These are phyloP conservation scores for Leptinotarsa lineolata DNA, from an alignment of 1,140 invertebrate species.

Conservation along the genomic window DNA sequence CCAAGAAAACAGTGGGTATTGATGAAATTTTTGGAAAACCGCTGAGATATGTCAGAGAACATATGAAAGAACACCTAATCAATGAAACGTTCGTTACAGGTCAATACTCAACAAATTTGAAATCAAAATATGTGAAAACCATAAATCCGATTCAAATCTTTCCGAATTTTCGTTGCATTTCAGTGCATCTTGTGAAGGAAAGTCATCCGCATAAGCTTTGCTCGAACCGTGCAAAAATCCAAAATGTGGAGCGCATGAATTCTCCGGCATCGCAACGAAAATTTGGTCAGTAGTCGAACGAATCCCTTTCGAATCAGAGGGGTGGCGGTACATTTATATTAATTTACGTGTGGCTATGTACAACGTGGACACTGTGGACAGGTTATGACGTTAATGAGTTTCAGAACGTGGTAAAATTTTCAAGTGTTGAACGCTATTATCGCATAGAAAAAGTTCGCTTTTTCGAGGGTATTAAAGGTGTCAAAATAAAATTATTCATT, in stretches of 20 bases:
- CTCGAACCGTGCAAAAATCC: background rate
- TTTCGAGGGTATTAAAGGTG: background rate
- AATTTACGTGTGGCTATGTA: background rate
- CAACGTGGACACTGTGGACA: background rate
- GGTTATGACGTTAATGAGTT: background rate
- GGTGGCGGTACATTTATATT: background rate
- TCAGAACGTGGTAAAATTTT: too few relatives aligned
- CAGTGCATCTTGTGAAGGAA: background rate
- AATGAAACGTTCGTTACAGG: too few relatives aligned
- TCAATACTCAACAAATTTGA: too few relatives aligned
- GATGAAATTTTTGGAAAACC: too few relatives aligned
- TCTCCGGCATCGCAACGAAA: background rate
- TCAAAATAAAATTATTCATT: background rate
- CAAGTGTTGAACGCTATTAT: background rate
- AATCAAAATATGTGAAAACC: too few relatives aligned
- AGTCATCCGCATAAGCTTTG: background rate
- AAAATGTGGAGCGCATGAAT: background rate
- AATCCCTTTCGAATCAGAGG: background rate
- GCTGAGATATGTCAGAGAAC: too few relatives aligned
- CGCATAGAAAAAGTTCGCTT: background rate
- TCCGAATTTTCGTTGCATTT: background rate
- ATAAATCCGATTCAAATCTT: background rate
- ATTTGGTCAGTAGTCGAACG: slow-evolving; percentile 5
- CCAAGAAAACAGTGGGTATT: too few relatives aligned
- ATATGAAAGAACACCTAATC: too few relatives aligned